Base-by-base conservation (phyloP, 1,140 invertebrate species). In the Listronotus oregonensis region DNA sequence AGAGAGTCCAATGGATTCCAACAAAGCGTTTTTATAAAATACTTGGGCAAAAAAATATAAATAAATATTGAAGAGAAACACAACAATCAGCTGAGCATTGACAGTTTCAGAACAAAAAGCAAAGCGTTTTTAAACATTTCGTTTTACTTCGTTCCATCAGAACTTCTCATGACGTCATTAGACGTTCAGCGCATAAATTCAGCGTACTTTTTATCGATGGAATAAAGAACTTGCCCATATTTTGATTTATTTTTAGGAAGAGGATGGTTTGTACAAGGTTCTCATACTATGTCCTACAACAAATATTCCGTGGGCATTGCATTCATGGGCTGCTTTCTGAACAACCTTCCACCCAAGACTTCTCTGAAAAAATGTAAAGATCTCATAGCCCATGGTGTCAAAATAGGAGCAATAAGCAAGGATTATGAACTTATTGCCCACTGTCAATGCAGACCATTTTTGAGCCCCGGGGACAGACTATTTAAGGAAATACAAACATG, bases 241-340 rank as follows among this genome's bases (percentile, higher is more conserved):
- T 27, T 27, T 27, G 1, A 27, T 27, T 27, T 27, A 21, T 46
- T 46, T 55, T 55, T 51, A 65, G 63, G 63, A 61, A 60, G 83
- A 34, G 89, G 89, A 6, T 91, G 88, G 88, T 81, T 85, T 51
- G 75, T 79, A 14, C 76, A 85, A 3, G 89, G 89, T 0, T 84
- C 87, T 0, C 89, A 91, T 69, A 87, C 83, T 0, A 77, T 82
- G 14, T 80, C 81, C 15, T 89, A 87, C 74, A 91, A 92, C 69
- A 77, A 72, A 21, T 81, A 80, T 12, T 84, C 85, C 6, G 77
- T 90, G 37, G 88, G 87, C 39, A 81, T 90, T 44, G 83, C 81
- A 34, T 85, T 91, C 44, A 84, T 90, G 62, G 89, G 89, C 0
- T 80, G 80, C 51, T 86, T 83, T 54, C 80, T 80, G 64, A 75